These are phyloP conservation scores for Anomalospiza imberbis DNA, from an alignment of 2,797 vertebrate species.

Conservation along the genomic window DNA sequence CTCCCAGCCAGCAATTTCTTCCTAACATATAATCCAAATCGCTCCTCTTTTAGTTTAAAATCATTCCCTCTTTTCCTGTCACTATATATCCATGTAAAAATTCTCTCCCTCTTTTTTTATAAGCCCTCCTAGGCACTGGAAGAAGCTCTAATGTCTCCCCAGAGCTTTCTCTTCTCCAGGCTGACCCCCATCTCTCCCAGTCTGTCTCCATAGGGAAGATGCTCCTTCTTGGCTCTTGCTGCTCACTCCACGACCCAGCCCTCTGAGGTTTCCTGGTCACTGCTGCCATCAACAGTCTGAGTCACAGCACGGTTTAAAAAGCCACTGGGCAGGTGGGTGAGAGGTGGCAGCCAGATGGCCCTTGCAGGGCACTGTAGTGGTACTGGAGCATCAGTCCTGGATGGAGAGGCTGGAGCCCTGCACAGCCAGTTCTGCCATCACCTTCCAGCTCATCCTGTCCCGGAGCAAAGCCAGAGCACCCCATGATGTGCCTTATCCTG, in stretches of 20 bases:
- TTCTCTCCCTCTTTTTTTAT: neutral
- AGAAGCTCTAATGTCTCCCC: neutral
- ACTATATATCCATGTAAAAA: neutral
- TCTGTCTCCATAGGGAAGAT: neutral
- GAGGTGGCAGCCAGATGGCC: neutral
- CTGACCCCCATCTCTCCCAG: neutral
- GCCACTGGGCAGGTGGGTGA: neutral
- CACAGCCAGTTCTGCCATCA: neutral
- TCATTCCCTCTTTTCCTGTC: neutral
- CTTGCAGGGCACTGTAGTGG: neutral
- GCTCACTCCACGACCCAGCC: fast-evolving
- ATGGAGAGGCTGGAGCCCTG: neutral
- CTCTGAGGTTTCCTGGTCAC: neutral
- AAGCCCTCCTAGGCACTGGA: neutral
- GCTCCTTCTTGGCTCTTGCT: neutral
- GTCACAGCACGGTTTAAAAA: neutral
- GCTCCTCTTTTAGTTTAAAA: neutral
- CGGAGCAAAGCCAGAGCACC: neutral
- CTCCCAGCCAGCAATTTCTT: neutral
- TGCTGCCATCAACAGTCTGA: neutral
- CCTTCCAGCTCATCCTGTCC: neutral
- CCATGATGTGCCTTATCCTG: neutral
- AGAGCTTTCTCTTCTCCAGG: neutral
- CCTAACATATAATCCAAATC: neutral
- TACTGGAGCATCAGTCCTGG: neutral